Evolutionary conservation across 2,797 vertebrate genomes (phyloP), one percentile per base, ranked within the genome.

Genomic region (Hippocampus kuda): DNA sequence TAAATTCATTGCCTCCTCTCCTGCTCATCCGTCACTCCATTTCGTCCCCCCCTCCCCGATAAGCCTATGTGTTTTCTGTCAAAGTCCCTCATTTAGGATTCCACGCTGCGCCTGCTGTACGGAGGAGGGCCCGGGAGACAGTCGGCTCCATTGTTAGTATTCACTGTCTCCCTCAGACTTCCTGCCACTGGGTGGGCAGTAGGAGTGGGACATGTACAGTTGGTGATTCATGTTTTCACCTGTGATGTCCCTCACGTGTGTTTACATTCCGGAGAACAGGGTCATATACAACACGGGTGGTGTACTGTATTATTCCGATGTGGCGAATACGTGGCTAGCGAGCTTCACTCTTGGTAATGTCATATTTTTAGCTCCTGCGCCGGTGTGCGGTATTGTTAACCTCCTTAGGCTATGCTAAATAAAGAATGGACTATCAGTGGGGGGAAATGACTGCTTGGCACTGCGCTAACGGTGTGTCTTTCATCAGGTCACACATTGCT

Each of bases 31-130:
- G 83, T 88, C 84, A 86, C 80, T 80, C 70, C 62, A 38, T 48
- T 68, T 75, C 62, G 69, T 75, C 78, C 76, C 75, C 68, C 54
- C 68, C 51, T 77, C 76, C 67, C 63, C 60, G 72, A 65, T 74
- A 84, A 85, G 84, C 76, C 82, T 80, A 70, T 85, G 83, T 85
- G 78, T 85, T 86, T 88, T 87, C 85, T 84, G 86, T 89, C 86
- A 86, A 84, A 86, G 83, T 84, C 66, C 54, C 85, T 88, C 88
- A 88, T 84, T 89, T 88, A 79, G 75, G 83, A 89, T 88, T 88
- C 85, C 71, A 59, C 22, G 48, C 77, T 49, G 77, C 34, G 84
- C 70, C 76, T 78, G 80, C 80, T 74, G 82, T 82, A 81, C 79
- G 59, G 75, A 76, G 74, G 59, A 53, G 66, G 74, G 72, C 84